Evolutionary conservation across 2,888 invertebrate species (phyloP).

Genomic region (Lysandra bellargus): DNA sequence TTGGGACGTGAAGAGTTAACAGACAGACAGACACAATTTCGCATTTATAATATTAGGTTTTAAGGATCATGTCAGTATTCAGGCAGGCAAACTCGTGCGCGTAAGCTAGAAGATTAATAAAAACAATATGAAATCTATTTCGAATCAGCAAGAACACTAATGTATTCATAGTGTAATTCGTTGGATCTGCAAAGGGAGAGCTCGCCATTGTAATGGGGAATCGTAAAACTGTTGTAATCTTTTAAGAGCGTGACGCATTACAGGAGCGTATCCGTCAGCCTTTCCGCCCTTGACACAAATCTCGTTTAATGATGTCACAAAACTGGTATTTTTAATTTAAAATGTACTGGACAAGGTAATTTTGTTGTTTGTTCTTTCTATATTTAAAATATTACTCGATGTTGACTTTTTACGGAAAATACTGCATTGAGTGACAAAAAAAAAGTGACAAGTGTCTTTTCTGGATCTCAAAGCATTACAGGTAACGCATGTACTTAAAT

Average conservation of each 20-base stretch:
- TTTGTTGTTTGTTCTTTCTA: not conserved
- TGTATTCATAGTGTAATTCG: constrained; percentile 47
- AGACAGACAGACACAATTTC: too few species aligned
- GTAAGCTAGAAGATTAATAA: not conserved
- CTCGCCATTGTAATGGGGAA: constrained; percentile 58
- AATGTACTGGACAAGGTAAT: not conserved
- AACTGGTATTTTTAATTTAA: constrained; percentile 18
- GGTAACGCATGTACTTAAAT: too few species aligned
- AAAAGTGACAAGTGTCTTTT: too few species aligned
- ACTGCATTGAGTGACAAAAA: too few species aligned
- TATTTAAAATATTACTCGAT: not conserved
- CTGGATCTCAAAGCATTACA: too few species aligned
- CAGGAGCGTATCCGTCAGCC: constrained; percentile 38
- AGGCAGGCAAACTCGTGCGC: too few species aligned
- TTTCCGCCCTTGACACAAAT: constrained; percentile 10
- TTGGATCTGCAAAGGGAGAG: constrained; percentile 48
- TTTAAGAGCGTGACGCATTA: constrained; percentile 40
- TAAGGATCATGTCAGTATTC: too few species aligned
- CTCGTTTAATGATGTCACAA: constrained; percentile 21
- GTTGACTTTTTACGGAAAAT: not conserved
- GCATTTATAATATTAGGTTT: too few species aligned
- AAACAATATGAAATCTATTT: not conserved
- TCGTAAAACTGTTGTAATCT: constrained; percentile 57
- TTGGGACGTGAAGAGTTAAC: too few species aligned
- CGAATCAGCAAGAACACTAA: not conserved